phyloP scores from a whole-genome alignment of 2,113 vertebrate genomes.

The Polyodon spathula region DNA sequence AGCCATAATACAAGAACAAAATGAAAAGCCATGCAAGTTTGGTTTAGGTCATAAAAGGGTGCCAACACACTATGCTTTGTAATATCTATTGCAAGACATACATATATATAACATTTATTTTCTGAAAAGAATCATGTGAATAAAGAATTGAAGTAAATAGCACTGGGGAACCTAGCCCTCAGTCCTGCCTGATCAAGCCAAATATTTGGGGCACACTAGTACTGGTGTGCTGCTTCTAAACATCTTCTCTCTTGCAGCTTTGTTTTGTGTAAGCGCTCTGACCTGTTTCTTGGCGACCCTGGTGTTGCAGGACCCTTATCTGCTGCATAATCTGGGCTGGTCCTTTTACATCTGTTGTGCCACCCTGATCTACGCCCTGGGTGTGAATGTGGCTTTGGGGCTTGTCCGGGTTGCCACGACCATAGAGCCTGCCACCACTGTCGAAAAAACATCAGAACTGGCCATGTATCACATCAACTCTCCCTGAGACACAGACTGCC shows the following conservation, averaged over 20 bases:
- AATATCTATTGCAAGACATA: slow-evolving; percentile 35
- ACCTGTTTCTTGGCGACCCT: not conserved
- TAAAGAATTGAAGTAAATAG: too few relatives aligned
- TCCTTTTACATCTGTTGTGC: not conserved
- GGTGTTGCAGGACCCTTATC: not conserved
- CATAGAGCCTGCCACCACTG: not conserved
- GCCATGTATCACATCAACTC: not conserved
- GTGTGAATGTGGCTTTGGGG: not conserved
- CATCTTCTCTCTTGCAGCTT: too few relatives aligned
- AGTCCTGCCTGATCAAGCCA: too few relatives aligned
- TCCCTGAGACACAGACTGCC: too few relatives aligned
- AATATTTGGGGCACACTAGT: too few relatives aligned
- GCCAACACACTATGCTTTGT: slow-evolving; percentile 5
- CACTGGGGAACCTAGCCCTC: too few relatives aligned
- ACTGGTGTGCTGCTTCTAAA: too few relatives aligned
- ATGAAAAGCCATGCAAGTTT: slow-evolving; percentile 33
- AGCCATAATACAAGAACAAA: slow-evolving; percentile 24
- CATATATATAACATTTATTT: too few relatives aligned
- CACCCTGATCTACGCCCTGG: not conserved
- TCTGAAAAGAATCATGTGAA: too few relatives aligned
- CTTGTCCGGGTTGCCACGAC: not conserved
- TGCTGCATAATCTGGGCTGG: not conserved
- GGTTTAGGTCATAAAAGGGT: slow-evolving; percentile 30
- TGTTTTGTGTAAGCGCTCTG: not conserved
- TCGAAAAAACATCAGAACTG: not conserved